A percentile compares a stretch with the other conserved stretches of the same genome.
These are phyloP conservation scores for Antheraea yamamai DNA, from an alignment of 2,888 invertebrate genomes.

Conservation along the genomic window DNA sequence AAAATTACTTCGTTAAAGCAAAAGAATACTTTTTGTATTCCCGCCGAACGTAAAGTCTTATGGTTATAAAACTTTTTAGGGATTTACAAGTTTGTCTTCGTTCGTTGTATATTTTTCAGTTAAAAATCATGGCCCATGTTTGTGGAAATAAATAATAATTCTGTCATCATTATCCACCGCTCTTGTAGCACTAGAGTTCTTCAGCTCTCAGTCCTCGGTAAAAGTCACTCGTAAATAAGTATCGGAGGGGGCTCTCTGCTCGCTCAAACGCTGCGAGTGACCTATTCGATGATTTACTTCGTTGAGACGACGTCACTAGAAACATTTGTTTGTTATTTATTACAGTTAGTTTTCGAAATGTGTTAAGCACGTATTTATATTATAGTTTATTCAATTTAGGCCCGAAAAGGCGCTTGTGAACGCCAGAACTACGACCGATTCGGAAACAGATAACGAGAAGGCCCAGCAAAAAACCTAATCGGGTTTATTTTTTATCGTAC, in stretches of 20 bases:
- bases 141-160: background rate
- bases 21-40: background rate
- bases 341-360: background rate
- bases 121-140: background rate
- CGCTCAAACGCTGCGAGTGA: background rate
- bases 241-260: background rate
- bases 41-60: background rate
- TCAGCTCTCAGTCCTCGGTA: constrained; percentile 1
- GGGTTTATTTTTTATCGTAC: no score
- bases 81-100: background rate
- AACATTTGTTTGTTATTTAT: background rate
- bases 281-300: constrained; percentile 3
- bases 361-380: background rate
- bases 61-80: background rate
- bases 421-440: no score
- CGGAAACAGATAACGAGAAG: no score
- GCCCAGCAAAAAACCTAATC: no score
- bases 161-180: background rate
- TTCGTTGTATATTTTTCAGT: background rate
- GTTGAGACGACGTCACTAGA: background rate
- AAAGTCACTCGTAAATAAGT: constrained; percentile 18
- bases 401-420: no score
- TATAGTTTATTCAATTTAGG: background rate
- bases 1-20: background rate
- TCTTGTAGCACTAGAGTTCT: background rate